Evolutionary conservation across 2,797 vertebrate genomes (phyloP).

Genomic region (Spinus pinus): DNA sequence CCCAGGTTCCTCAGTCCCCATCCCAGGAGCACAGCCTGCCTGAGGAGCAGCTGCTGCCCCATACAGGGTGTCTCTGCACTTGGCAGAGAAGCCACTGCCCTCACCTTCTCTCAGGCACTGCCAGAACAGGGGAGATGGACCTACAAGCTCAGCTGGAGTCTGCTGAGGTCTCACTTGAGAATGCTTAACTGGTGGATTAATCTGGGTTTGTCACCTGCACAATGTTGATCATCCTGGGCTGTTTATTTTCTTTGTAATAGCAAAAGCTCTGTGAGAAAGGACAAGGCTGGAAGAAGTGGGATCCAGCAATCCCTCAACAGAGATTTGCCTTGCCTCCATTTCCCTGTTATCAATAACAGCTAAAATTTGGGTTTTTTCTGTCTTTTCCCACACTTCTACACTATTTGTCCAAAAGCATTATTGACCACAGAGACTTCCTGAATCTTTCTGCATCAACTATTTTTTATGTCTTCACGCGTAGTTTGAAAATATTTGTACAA

Average conservation of each 20-base stretch:
- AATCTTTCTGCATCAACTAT: neutral
- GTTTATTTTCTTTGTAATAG: neutral
- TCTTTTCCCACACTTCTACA: neutral
- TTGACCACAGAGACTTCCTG: slow-evolving; percentile 33
- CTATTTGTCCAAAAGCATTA: neutral
- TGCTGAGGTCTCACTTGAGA: neutral
- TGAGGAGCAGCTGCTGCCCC: accelerated
- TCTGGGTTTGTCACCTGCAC: neutral
- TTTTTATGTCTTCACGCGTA: neutral
- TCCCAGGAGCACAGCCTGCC: neutral
- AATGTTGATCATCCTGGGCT: neutral
- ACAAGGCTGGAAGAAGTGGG: neutral
- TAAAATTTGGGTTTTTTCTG: neutral
- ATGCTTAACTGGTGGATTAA: neutral
- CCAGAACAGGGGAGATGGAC: neutral
- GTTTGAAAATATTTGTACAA: neutral
- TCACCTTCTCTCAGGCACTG: neutral
- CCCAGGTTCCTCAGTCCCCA: accelerated
- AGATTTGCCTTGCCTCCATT: neutral
- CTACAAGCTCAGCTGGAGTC: neutral
- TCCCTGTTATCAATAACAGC: neutral
- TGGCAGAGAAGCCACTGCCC: neutral
- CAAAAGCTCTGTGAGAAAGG: neutral
- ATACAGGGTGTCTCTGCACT: accelerated
- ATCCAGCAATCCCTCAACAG: neutral